Evolutionary conservation across 64 coral and sea anemone genomes (phyloP), one percentile per base, ranked within the genome.

Genomic region (Actinia equina): DNA sequence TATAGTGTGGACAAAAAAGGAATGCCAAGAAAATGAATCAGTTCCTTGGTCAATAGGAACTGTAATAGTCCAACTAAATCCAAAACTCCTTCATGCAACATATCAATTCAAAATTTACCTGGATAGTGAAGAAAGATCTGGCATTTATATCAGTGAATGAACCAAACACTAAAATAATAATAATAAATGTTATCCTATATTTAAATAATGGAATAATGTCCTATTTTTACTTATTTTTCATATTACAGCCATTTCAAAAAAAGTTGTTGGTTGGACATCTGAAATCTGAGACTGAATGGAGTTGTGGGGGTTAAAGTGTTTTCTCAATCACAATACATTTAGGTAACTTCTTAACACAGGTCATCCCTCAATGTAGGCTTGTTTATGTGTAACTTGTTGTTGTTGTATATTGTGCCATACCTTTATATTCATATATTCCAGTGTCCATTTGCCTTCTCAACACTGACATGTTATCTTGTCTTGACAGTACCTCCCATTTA

Each of bases 371-470:
- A 37, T 37, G 30, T 37, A 37, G 30, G 30, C 30, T 0, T 37
- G 1, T 37, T 37, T 37, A 1, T 37, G 30, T 37, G 1, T 37
- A 37, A 37, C 30, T 37, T 37, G 30, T 37, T 37, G 30, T 37
- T 37, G 30, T 37, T 37, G 30, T 37, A 37, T 37, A 37, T 37
- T 1, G 1, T 37, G 30, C 30, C 62, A 20, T 65, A 93, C 91
- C 91, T 89, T 90, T 94, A 86, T 94, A 94, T 80, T 94, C 88
- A 86, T 89, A 94, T 9, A 94, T 64, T 4, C 92, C 92, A 82
- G 76, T 70, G 5, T 94, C 52, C 61, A 94, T 69, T 82, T 87
- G 92, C 84, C 92, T 58, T 83, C 92, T 94, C 59, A 83, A 89
- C 43, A 94, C 92, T 41, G 85, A 79, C 46, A 94, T 81, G 30